These are phyloP conservation scores for Chorisops tibialis DNA, from an alignment of 2,888 invertebrate genomes.

Conservation along the genomic window DNA sequence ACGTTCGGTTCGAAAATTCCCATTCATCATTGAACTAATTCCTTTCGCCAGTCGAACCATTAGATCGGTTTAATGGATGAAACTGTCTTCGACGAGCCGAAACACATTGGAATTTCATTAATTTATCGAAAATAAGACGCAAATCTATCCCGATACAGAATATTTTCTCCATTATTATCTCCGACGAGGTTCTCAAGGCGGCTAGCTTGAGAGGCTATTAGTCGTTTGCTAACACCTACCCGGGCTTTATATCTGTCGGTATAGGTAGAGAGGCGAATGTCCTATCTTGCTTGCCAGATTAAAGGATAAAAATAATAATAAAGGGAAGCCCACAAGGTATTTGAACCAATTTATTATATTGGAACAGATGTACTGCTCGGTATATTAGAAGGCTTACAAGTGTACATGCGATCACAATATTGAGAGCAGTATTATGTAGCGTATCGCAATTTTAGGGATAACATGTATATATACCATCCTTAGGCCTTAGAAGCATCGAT, in stretches of 20 bases:
- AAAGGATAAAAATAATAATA: conserved; percentile 32
- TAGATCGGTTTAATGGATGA: too few species aligned
- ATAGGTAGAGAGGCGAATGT: background rate
- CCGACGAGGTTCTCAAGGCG: background rate
- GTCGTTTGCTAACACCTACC: background rate
- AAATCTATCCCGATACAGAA: conserved; percentile 26
- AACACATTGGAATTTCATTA: conserved; percentile 28
- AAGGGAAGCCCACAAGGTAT: conserved; percentile 31
- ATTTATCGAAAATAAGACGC: conserved; percentile 31
- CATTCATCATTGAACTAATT: conserved; percentile 6
- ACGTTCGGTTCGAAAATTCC: too few species aligned
- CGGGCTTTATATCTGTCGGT: background rate
- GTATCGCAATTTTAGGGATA: conserved; percentile 1
- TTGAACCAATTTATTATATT: conserved; percentile 31
- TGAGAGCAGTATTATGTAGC: background rate
- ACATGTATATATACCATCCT: background rate
- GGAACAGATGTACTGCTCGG: conserved; percentile 27
- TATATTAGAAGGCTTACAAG: conserved; percentile 1
- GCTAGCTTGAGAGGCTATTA: conserved; percentile 6
- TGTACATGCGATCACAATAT: background rate
- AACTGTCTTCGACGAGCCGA: background rate
- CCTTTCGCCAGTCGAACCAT: background rate
- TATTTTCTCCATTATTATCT: conserved; percentile 23
- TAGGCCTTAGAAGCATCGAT: too few species aligned
- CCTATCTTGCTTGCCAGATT: conserved; percentile 9